These are phyloP conservation scores for Sepioteuthis lessoniana DNA, from an alignment of 2,888 invertebrate species.

Conservation along the genomic window DNA sequence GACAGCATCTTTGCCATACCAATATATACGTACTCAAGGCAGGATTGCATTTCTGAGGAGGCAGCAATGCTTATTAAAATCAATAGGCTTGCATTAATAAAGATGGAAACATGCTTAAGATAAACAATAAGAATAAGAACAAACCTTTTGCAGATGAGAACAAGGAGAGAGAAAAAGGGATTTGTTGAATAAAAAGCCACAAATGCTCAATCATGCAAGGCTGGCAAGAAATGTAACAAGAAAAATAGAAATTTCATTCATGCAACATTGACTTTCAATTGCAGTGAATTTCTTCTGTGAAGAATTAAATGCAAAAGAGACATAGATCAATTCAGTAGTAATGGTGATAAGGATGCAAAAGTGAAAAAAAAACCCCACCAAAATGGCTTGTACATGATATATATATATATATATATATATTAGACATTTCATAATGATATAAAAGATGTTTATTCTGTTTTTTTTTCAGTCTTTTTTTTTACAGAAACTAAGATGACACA, in stretches of 20 bases:
- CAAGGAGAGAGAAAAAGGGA: neutral
- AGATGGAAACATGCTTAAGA: neutral
- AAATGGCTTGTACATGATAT: no score
- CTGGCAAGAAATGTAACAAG: neutral
- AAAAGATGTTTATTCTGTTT: no score
- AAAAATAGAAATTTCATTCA: neutral
- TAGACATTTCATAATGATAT: neutral
- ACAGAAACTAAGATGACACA: no score
- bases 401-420: neutral
- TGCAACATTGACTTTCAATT: neutral
- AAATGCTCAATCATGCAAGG: slow-evolving; percentile 1
- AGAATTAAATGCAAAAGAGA: slow-evolving; percentile 19
- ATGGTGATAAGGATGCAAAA: neutral
- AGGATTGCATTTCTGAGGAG: neutral
- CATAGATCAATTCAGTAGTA: neutral
- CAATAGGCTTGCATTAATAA: neutral
- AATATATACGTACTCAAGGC: neutral
- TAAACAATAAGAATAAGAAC: neutral
- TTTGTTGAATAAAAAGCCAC: neutral
- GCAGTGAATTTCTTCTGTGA: neutral
- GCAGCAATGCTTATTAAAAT: neutral
- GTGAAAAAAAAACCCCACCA: slow-evolving; percentile 49
- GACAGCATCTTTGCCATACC: neutral
- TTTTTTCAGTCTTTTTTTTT: no score
- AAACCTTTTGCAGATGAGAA: slow-evolving; percentile 23